Conservation (phyloP, 2,113 vertebrate genomes). For the Rhea pennata region DNA sequence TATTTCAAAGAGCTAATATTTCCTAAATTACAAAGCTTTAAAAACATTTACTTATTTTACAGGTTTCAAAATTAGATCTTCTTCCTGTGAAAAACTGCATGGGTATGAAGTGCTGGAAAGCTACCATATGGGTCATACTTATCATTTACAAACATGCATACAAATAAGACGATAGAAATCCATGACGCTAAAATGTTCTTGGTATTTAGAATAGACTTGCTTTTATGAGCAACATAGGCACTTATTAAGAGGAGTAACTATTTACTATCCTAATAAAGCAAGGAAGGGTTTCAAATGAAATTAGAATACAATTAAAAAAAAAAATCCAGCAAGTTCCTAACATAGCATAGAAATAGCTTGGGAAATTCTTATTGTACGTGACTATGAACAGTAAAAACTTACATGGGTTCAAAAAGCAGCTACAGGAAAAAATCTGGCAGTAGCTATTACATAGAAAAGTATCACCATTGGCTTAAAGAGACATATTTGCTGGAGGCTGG, state of each 20-base stretch:
- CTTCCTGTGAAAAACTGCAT: not conserved
- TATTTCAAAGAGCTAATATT: not conserved
- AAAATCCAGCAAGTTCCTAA: not conserved
- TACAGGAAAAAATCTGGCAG: not conserved
- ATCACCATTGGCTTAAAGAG: not conserved
- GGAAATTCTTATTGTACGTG: not conserved
- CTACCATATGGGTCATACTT: fast-evolving
- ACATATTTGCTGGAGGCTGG: not conserved
- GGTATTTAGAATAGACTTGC: not conserved
- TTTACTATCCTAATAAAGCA: not conserved
- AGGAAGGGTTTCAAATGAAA: not conserved
- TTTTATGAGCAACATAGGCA: not conserved
- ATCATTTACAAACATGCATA: not conserved
- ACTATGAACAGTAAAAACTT: not conserved
- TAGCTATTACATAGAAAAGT: not conserved
- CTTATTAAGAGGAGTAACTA: not conserved
- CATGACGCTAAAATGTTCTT: not conserved
- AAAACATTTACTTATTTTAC: not conserved
- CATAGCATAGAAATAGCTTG: not conserved
- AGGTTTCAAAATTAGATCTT: not conserved
- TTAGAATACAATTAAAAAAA: not conserved
- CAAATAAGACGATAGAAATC: not conserved
- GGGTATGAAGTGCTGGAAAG: not conserved
- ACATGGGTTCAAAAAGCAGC: not conserved
- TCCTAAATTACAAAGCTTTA: not conserved